Evolutionary conservation across 2,113 vertebrate genomes (phyloP).

Genomic region (Procavia capensis): DNA sequence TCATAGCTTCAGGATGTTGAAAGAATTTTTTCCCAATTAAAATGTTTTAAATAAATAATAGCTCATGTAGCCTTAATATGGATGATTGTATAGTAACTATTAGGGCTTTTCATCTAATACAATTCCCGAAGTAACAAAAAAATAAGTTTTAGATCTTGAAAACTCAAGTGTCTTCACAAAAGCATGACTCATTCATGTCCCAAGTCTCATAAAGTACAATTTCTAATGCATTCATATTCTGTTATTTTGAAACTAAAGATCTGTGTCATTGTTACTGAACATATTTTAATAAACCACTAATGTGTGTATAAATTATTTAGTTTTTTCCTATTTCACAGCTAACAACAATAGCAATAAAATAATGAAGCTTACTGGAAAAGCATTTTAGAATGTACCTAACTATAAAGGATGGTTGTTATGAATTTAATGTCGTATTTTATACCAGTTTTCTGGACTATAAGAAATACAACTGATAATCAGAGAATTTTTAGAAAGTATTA

Average conservation of each 20-base stretch:
- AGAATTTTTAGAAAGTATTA: constrained; percentile 43
- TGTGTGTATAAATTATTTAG: not conserved
- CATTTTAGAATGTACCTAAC: constrained; percentile 32
- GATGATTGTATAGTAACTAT: constrained; percentile 38
- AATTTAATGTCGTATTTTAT: constrained; percentile 62
- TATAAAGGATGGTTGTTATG: constrained; percentile 38
- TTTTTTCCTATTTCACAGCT: constrained; percentile 40
- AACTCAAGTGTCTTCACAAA: constrained; percentile 53
- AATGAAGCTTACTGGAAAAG: constrained; percentile 12
- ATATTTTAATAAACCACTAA: constrained; percentile 61
- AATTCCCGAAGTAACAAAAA: constrained; percentile 62
- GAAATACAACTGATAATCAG: constrained; percentile 65
- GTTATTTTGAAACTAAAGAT: constrained; percentile 34
- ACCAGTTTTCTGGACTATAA: constrained; percentile 64
- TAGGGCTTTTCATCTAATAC: constrained; percentile 25
- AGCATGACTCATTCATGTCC: not conserved
- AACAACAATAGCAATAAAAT: constrained; percentile 53
- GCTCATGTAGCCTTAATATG: constrained; percentile 41
- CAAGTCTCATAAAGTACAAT: constrained; percentile 30
- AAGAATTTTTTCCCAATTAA: constrained; percentile 57
- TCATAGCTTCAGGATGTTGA: constrained; percentile 12
- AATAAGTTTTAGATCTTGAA: constrained; percentile 50
- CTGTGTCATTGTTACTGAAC: not conserved
- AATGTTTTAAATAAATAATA: constrained; percentile 57
- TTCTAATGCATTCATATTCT: constrained; percentile 45